phyloP scores from a whole-genome alignment of 2,888 invertebrate species.

The Phymatocera aterrima region DNA sequence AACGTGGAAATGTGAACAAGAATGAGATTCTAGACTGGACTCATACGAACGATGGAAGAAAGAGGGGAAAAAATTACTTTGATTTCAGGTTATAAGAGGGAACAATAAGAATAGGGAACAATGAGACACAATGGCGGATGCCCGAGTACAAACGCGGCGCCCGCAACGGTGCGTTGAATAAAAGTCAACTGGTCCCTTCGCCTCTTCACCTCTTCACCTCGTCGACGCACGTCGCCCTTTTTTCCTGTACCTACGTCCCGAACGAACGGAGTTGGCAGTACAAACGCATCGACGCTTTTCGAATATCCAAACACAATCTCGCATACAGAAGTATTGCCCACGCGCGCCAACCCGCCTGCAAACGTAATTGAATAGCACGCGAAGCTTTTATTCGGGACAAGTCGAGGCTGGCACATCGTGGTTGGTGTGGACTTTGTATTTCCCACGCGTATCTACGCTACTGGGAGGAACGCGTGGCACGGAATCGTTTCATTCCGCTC shows the following conservation, averaged over 20 bases:
- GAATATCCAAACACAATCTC: constrained; percentile 40
- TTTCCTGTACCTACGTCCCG: neutral
- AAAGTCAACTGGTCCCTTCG: constrained; percentile 1
- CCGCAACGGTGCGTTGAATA: constrained; percentile 18
- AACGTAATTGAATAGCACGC: constrained; percentile 33
- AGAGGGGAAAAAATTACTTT: neutral
- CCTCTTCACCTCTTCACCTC: neutral
- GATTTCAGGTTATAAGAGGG: constrained; percentile 1
- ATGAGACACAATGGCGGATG: constrained; percentile 33
- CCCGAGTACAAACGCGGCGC: constrained; percentile 22
- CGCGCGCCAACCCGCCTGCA: neutral
- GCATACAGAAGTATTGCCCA: constrained; percentile 16
- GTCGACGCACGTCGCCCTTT: neutral
- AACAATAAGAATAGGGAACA: constrained; percentile 35
- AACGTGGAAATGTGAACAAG: neutral
- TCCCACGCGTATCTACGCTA: constrained; percentile 32
- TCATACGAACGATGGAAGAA: neutral
- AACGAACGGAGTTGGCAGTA: neutral
- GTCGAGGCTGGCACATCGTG: neutral
- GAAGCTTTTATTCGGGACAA: constrained; percentile 34
- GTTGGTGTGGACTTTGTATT: constrained; percentile 11
- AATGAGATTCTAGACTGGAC: neutral
- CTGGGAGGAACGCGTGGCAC: neutral
- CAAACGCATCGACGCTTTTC: constrained; percentile 36
- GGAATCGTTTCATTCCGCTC: neutral